Conservation (phyloP, 2,888 invertebrate genomes). For the Zygogramma bicolorata region DNA sequence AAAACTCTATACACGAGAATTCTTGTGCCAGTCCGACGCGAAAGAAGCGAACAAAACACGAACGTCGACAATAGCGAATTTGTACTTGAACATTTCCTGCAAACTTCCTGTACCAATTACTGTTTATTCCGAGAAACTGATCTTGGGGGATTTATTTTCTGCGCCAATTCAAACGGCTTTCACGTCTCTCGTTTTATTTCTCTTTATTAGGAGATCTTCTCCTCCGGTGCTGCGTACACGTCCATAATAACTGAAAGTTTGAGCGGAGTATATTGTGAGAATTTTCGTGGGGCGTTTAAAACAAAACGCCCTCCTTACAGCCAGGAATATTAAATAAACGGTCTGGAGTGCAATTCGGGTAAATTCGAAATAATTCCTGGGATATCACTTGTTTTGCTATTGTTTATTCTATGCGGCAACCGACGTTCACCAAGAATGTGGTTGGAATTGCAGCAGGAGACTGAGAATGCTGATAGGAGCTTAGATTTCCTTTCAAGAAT, state of each 20-base stretch:
- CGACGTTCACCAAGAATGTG: not conserved
- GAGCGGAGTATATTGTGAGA: not conserved
- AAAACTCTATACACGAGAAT: not conserved
- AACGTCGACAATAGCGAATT: constrained; percentile 45
- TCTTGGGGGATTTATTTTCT: constrained; percentile 46
- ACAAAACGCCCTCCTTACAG: constrained; percentile 9
- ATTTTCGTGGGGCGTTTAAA: constrained; percentile 3
- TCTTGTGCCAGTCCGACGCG: constrained; percentile 21
- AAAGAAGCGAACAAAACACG: constrained; percentile 41
- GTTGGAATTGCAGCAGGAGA: not conserved
- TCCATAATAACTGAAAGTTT: constrained; percentile 16
- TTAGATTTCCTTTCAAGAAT: not conserved
- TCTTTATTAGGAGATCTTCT: constrained; percentile 31
- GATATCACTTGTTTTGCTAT: not conserved
- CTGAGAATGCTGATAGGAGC: not conserved
- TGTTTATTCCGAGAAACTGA: constrained; percentile 47
- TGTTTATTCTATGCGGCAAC: not conserved
- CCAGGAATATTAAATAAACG: constrained; percentile 18
- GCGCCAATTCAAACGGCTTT: constrained; percentile 39
- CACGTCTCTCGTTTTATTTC: constrained; percentile 37
- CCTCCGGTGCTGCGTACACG: not conserved
- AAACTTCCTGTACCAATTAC: constrained; percentile 49
- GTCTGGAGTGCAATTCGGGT: not conserved
- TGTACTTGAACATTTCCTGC: constrained; percentile 48
- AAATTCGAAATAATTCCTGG: constrained; percentile 3